Evolutionary conservation across 2,888 invertebrate species (phyloP).

Genomic region (Leptinotarsa peninsularis): DNA sequence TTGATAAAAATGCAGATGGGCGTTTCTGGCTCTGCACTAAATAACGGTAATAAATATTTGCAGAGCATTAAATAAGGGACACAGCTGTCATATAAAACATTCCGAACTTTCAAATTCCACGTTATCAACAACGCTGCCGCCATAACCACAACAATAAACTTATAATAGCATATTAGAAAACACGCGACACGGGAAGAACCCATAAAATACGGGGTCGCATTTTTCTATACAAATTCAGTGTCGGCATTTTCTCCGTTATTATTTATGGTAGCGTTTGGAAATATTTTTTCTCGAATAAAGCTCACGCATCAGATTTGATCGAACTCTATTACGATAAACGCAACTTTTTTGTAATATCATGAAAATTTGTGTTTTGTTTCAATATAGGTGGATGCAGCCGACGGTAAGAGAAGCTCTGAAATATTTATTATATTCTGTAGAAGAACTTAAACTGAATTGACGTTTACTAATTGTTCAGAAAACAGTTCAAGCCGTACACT

Average conservation of each 20-base stretch:
- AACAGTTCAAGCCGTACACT: neutral
- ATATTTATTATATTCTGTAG: no score
- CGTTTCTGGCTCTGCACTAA: neutral
- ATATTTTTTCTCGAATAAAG: neutral
- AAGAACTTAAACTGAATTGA: no score
- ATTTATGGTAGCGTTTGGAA: neutral
- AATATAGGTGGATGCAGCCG: neutral
- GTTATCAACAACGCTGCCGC: constrained; percentile 13
- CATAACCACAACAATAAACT: constrained; percentile 23
- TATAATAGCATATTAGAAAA: constrained; percentile 27
- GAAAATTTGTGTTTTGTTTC: neutral
- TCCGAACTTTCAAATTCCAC: constrained; percentile 8
- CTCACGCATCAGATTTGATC: constrained; percentile 30
- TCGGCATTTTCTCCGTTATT: constrained; percentile 28
- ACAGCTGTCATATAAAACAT: constrained; percentile 8
- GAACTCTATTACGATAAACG: constrained; percentile 23
- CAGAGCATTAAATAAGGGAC: constrained; percentile 1
- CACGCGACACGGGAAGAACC: constrained; percentile 29
- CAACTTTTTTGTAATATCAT: neutral
- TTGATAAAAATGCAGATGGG: constrained; percentile 1
- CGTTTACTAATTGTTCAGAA: no score
- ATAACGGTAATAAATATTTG: constrained; percentile 10
- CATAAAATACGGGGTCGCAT: constrained; percentile 24
- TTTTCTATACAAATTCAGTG: constrained; percentile 30
- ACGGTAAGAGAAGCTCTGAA: no score